Evolutionary conservation across 2,113 vertebrate species (phyloP), one percentile per base, ranked within the genome.

Genomic region (Acanthochromis polyacanthus): DNA sequence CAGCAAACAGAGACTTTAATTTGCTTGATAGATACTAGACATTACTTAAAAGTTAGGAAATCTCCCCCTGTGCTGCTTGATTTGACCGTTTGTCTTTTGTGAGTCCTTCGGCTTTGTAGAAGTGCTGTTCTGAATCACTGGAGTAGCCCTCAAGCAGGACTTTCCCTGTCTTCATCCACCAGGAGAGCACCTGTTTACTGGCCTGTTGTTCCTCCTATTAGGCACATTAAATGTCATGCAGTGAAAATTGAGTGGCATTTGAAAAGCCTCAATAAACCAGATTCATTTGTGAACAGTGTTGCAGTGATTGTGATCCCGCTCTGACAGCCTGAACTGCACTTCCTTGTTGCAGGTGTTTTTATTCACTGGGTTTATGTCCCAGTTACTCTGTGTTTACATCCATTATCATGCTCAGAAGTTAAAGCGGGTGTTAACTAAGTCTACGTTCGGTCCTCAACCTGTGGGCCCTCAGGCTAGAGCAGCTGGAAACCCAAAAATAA

Each of bases 141-240:
- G 43, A 67, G 23, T 19, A 36, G 14, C 59, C 20, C 28, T 59
- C 58, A 30, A 80, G 30, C 58, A 45, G 59, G 2, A 55, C 55
- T 40, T 40, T n/a, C 15, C 10, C 28, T 60, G 46, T 25, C 19
- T 58, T 58, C 48, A 57, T 60, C 38, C 10, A 1, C 36, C 48
- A 56, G 28, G 8, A 38, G 55, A 67, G 28, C 62, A 51, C 66
- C 25, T 66, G 43, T 75, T 75, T 60, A 56, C 57, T 78, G 70
- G 53, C 45, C 51, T 40, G 25, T 66, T 65, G 17, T 60, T 62
- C 3, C 32, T 40, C 52, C 65, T 74, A 70, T 79, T 66, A 61
- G 17, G 52, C 22, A 45, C 23, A 46, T 65, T 83, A 69, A 80
- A 23, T 67, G 28, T 56, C 51, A 17, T 64, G 55, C 52, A 55